phyloP scores from a whole-genome alignment of 2,888 invertebrate species.

The Hoplodrina ambigua region DNA sequence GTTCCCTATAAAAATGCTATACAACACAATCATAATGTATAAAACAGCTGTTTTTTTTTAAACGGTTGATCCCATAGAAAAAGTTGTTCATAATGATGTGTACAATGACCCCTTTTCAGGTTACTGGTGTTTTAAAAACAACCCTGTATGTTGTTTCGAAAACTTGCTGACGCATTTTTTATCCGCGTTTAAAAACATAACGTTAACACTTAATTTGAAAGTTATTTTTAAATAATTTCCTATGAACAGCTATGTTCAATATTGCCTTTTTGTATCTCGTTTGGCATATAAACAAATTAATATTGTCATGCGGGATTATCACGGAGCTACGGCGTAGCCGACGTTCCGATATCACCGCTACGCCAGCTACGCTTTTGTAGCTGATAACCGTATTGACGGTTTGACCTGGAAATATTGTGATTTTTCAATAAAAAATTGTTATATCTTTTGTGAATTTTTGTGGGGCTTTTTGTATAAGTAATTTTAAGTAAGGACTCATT shows the following conservation, averaged over 20 bases:
- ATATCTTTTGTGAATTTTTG: too few species aligned
- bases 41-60: too few species aligned
- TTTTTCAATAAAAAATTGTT: neutral
- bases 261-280: slow-evolving; percentile 10
- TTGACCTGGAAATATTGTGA: neutral
- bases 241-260: neutral
- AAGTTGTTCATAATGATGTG: too few species aligned
- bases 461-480: too few species aligned
- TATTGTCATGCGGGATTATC: slow-evolving; percentile 13
- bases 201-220: neutral
- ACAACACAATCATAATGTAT: too few species aligned
- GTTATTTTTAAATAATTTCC: neutral
- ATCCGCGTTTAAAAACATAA: neutral
- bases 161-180: neutral
- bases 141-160: neutral
- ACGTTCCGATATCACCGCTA: slow-evolving; percentile 35
- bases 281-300: slow-evolving; percentile 36
- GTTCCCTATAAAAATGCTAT: too few species aligned
- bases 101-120: too few species aligned
- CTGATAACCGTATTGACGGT: slow-evolving; percentile 28
- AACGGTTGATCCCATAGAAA: too few species aligned
- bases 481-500: too few species aligned
- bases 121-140: too few species aligned
- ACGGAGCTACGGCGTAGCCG: slow-evolving; percentile 31
- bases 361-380: slow-evolving; percentile 27